A percentile compares a stretch with the other conserved stretches of the same genome.
Conservation (phyloP, 2,888 invertebrate species). For the Drosophila rubida region DNA sequence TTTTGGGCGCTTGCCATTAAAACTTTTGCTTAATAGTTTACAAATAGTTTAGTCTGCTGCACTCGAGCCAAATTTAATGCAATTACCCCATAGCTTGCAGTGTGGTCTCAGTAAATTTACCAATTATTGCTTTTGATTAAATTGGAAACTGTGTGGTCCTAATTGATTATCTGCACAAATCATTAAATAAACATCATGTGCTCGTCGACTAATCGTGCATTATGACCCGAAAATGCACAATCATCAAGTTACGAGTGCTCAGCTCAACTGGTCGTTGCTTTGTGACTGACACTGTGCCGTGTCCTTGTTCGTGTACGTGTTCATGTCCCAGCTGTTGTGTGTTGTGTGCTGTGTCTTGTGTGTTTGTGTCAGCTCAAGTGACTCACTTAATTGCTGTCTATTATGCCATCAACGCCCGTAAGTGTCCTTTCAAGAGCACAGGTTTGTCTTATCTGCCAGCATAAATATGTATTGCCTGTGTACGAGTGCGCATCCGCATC, state of each 20-base stretch:
- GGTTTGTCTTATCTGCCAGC: slow-evolving; percentile 46
- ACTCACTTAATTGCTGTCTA: slow-evolving; percentile 76
- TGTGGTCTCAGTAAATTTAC: slow-evolving; percentile 8
- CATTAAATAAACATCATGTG: slow-evolving; percentile 43
- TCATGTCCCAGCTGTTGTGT: slow-evolving; percentile 29
- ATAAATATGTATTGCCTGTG: background rate
- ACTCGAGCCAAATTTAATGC: slow-evolving; percentile 19
- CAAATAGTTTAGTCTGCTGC: slow-evolving; percentile 48
- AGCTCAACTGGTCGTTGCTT: slow-evolving; percentile 1
- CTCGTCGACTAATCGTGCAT: slow-evolving; percentile 8
- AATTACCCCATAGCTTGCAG: slow-evolving; percentile 1
- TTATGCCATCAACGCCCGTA: slow-evolving; percentile 75
- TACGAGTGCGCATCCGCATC: slow-evolving; percentile 60
- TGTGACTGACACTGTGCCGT: slow-evolving; percentile 7
- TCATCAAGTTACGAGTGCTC: slow-evolving; percentile 24
- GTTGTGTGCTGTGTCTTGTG: slow-evolving; percentile 23
- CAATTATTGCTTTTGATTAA: slow-evolving; percentile 19
- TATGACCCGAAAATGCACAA: slow-evolving; percentile 51
- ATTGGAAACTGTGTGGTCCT: slow-evolving; percentile 6
- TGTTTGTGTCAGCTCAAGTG: slow-evolving; percentile 71
- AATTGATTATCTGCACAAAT: slow-evolving; percentile 31
- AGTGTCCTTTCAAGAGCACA: slow-evolving; percentile 66
- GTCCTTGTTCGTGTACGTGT: slow-evolving; percentile 35
- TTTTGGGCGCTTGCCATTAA: slow-evolving; percentile 39
- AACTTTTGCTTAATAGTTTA: slow-evolving; percentile 58